These are phyloP conservation scores for Uromys caudimaculatus DNA, from an alignment of 2,797 vertebrate genomes.

Conservation along the genomic window DNA sequence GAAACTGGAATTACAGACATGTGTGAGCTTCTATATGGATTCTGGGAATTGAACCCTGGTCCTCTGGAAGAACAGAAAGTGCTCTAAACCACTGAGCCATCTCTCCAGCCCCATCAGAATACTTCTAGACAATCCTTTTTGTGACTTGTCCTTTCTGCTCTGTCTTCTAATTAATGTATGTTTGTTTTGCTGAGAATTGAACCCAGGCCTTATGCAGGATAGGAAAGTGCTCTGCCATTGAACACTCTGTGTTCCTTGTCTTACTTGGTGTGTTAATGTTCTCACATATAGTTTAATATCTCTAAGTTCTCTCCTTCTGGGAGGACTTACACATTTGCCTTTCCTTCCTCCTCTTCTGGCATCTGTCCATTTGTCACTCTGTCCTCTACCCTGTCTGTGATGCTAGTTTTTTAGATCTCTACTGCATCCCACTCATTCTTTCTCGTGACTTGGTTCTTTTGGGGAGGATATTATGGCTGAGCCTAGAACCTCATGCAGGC, in stretches of 20 bases:
- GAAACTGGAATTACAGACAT: not conserved
- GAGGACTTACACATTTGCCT: not conserved
- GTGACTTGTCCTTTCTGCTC: not conserved
- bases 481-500: no score
- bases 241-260: not conserved
- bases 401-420: not conserved
- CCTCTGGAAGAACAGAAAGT: not conserved
- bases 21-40: no score
- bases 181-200: not conserved
- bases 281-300: not conserved
- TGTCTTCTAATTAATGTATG: not conserved
- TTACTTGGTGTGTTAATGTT: not conserved
- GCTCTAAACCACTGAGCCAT: not conserved
- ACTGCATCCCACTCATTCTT: not conserved
- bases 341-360: not conserved
- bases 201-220: not conserved
- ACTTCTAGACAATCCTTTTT: not conserved
- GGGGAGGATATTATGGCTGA: not conserved
- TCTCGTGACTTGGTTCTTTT: not conserved
- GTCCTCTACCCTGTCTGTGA: no score
- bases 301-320: not conserved
- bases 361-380: not conserved
- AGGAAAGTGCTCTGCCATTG: not conserved
- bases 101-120: not conserved
- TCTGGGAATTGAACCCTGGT: not conserved